Percentiles rank a stretch among this genome's conserved stretches.
phyloP scores from a whole-genome alignment of 2,888 invertebrate genomes.

The Diaphora mendica region DNA sequence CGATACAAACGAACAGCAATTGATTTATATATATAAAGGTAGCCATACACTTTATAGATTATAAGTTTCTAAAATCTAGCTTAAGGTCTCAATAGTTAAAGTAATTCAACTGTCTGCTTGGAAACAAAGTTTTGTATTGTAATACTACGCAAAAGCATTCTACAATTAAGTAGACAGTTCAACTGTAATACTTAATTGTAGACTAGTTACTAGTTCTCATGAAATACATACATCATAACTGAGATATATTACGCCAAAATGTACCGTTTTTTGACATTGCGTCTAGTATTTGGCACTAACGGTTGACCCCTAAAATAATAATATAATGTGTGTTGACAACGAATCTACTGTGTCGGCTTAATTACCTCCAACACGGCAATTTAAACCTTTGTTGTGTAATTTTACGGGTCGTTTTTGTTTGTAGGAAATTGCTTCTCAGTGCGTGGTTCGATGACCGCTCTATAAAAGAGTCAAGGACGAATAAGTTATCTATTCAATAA shows the following conservation, averaged over 20 bases:
- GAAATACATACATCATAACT: slow-evolving; percentile 38
- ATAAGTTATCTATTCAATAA: background rate
- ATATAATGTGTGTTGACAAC: slow-evolving; percentile 20
- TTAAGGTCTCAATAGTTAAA: background rate
- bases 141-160: background rate
- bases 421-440: slow-evolving; percentile 17
- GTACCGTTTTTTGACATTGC: slow-evolving; percentile 37
- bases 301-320: slow-evolving; percentile 49
- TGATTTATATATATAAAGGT: too few relatives aligned
- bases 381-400: slow-evolving; percentile 18
- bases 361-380: slow-evolving; percentile 15
- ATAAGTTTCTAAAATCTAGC: too few relatives aligned
- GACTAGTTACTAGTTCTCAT: slow-evolving; percentile 31
- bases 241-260: slow-evolving; percentile 39
- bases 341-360: slow-evolving; percentile 2
- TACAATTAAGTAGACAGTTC: slow-evolving; percentile 1
- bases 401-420: slow-evolving; percentile 30
- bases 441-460: slow-evolving; percentile 46
- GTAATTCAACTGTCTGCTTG: background rate
- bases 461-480: slow-evolving; percentile 50
- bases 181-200: slow-evolving; percentile 3
- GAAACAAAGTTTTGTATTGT: background rate
- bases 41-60: too few relatives aligned
- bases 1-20: too few relatives aligned
- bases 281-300: slow-evolving; percentile 53